These are phyloP conservation scores for Peromyscus maniculatus DNA, from an alignment of 2,113 vertebrate genomes.

Conservation along the genomic window DNA sequence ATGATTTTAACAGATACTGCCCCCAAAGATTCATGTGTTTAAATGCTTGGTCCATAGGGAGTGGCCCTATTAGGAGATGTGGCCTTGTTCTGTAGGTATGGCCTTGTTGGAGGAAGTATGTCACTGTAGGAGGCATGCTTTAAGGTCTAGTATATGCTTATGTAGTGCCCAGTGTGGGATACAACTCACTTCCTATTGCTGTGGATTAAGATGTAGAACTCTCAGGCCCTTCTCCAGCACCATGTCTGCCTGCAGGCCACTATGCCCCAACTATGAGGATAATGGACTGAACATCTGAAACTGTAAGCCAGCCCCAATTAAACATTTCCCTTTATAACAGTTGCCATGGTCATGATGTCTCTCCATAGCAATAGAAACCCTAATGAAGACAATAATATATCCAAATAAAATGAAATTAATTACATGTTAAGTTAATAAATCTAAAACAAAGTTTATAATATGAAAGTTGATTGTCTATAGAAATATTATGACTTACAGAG, in stretches of 20 bases:
- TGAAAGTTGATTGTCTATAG: neutral
- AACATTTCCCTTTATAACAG: too few relatives aligned
- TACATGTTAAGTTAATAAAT: neutral
- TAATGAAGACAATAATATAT: too few relatives aligned
- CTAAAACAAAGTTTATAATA: neutral
- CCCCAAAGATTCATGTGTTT: neutral
- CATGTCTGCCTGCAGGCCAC: too few relatives aligned
- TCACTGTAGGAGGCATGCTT: neutral
- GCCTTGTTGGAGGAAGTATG: neutral
- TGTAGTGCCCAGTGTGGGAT: neutral
- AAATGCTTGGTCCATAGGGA: neutral
- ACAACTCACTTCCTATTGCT: neutral
- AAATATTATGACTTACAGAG: neutral
- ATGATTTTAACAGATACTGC: neutral
- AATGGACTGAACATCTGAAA: too few relatives aligned
- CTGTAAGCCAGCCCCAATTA: too few relatives aligned
- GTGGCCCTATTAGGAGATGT: neutral
- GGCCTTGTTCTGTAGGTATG: neutral
- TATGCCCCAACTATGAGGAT: too few relatives aligned
- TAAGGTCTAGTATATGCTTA: neutral
- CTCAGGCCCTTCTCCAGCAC: too few relatives aligned
- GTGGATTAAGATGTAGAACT: too few relatives aligned
- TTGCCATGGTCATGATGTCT: too few relatives aligned
- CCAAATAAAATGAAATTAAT: neutral
- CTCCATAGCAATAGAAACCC: too few relatives aligned